Base-by-base conservation (phyloP, 1,140 invertebrate genomes). In the Heliconius melpomene region DNA sequence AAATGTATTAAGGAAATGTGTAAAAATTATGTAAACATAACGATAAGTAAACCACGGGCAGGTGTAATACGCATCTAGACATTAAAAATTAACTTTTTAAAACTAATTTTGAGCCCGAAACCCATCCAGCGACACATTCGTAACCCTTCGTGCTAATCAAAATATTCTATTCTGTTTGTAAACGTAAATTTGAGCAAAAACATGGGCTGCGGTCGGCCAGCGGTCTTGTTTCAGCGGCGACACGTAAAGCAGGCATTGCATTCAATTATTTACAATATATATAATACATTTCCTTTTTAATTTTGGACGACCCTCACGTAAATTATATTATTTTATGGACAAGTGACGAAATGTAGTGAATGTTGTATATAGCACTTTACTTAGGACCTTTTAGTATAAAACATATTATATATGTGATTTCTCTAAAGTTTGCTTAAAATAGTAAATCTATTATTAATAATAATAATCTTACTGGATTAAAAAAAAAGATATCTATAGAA, bases 261-360 rank as follows among this genome's bases (percentile, higher is more conserved):
- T 88, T 92, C 85, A 90, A 92, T 93, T 87, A 90, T 93, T 91
- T 89, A 93, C 85, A 82, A 86, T 85, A 86, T 85, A 88, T 89
- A 90, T 92, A 88, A 92, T 90, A 91, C 88, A 93, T 93, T 93
- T 90, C 82, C 87, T 92, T 93, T 93, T 91, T 90, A 92, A 93
- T 91, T 89, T 87, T 81, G 8, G n/a, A 23, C 36, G 16, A 38
- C 32, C 9, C 71, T 38, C 71, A 23, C 36, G 71, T 72, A 38
- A 72, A 72, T 72, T 40, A 66, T 26, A 66, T 66, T 60, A 60
- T 8, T n/a, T 60, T 66, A 66, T 66, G 13, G 23, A 16, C 60
- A 9, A n/a, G 60, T 29, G 60, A 66, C 60, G 26, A 66, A 16
- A 66, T 26, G 26, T 66, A 6, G 3, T 29, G 13, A 66, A 29